Evolutionary conservation across 2,797 vertebrate genomes (phyloP).

Genomic region (Leptatherina wallacei): DNA sequence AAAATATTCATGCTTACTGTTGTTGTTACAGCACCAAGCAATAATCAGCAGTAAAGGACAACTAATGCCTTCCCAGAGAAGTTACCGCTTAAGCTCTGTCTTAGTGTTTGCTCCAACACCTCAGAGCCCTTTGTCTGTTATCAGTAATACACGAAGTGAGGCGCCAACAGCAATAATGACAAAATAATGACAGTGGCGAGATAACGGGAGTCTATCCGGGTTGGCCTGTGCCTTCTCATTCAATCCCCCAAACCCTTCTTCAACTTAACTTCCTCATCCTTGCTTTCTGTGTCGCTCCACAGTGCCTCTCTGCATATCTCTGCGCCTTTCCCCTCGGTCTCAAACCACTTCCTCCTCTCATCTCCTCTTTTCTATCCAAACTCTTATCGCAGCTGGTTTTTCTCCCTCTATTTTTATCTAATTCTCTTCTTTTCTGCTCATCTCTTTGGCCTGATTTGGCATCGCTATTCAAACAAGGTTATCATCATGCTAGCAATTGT

Average conservation of each 20-base stretch:
- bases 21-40: conserved; percentile 22
- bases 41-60: conserved; percentile 29
- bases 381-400: conserved; percentile 52
- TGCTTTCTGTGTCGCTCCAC: conserved; percentile 47
- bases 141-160: conserved; percentile 73
- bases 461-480: conserved; percentile 66
- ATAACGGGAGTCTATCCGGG: conserved; percentile 65
- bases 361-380: conserved; percentile 43
- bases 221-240: conserved; percentile 54
- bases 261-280: conserved; percentile 55
- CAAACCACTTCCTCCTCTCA: conserved; percentile 42
- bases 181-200: conserved; percentile 79
- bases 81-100: conserved; percentile 60
- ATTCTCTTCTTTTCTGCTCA: conserved; percentile 28
- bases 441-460: conserved; percentile 58
- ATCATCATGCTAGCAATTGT: conserved; percentile 56
- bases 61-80: conserved; percentile 34
- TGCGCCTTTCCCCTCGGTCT: conserved; percentile 27
- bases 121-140: conserved; percentile 75
- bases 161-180: conserved; percentile 75
- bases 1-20: conserved; percentile 20
- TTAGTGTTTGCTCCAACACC: conserved; percentile 60
- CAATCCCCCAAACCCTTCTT: conserved; percentile 29
- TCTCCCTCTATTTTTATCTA: conserved; percentile 46
- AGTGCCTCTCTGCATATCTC: conserved; percentile 41